phyloP scores from a whole-genome alignment of 2,888 invertebrate genomes.

The Willowsia nigromaculata region DNA sequence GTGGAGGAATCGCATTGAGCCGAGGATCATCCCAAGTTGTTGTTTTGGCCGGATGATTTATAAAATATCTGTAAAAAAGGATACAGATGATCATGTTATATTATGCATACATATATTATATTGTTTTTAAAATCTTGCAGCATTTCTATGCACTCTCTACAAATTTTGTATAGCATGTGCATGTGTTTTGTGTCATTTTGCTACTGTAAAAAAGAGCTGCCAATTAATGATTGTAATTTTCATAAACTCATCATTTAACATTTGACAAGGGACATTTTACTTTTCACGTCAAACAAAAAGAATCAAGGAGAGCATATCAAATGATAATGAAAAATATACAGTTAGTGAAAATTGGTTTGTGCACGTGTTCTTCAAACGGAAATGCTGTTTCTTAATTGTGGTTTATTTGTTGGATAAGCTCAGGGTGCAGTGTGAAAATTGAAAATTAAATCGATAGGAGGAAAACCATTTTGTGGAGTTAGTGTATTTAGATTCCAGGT shows the following conservation, averaged over 20 bases:
- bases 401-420: no score
- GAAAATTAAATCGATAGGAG: background rate
- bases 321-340: no score
- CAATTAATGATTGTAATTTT: background rate
- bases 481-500: background rate
- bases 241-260: background rate
- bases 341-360: no score
- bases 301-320: no score
- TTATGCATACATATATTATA: background rate
- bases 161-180: no score
- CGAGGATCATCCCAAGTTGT: slow-evolving; percentile 91
- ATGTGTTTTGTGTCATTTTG: no score
- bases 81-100: background rate
- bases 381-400: no score
- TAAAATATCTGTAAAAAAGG: slow-evolving; percentile 84
- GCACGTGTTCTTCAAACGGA: no score
- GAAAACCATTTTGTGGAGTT: background rate
- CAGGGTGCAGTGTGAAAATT: no score
- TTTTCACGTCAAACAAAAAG: no score
- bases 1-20: slow-evolving; percentile 79
- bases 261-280: no score
- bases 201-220: background rate
- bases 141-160: no score
- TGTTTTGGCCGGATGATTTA: slow-evolving; percentile 86
- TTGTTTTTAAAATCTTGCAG: background rate